Conservation (phyloP, 1,140 invertebrate genomes). For the Campoletis sonorensis region DNA sequence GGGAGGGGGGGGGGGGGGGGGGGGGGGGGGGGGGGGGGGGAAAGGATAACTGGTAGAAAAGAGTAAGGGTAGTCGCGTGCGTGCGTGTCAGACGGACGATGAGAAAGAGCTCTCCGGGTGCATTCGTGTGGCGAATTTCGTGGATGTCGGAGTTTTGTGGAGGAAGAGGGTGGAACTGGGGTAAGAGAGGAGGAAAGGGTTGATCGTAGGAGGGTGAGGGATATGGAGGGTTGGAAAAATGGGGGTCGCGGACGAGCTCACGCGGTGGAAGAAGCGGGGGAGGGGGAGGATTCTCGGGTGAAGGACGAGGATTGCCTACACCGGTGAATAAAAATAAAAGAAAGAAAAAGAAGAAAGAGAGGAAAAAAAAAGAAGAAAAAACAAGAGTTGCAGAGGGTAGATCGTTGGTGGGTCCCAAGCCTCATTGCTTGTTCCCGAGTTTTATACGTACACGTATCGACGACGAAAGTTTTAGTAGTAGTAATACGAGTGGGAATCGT, state of each 20-base stretch:
- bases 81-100: conserved; percentile 68
- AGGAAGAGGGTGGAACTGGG: background rate
- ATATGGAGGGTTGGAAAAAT: conserved; percentile 20
- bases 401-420: background rate
- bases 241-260: conserved; percentile 20
- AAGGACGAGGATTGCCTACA: background rate
- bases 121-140: conserved; percentile 14
- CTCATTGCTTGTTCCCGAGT: no score
- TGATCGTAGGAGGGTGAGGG: background rate
- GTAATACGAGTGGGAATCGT: conserved; percentile 26
- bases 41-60: no score
- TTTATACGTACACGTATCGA: conserved; percentile 10
- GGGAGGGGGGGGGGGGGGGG: no score
- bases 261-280: conserved; percentile 40
- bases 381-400: background rate
- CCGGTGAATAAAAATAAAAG: background rate
- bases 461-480: conserved; percentile 32
- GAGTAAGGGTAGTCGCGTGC: conserved; percentile 57
- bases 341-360: no score
- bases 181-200: background rate
- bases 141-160: background rate
- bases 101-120: conserved; percentile 62
- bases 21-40: no score
- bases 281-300: conserved; percentile 28
- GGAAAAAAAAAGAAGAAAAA: no score